These are phyloP conservation scores for Pseudomyrmex pallidus DNA, from an alignment of 1,140 invertebrate species.

Conservation along the genomic window DNA sequence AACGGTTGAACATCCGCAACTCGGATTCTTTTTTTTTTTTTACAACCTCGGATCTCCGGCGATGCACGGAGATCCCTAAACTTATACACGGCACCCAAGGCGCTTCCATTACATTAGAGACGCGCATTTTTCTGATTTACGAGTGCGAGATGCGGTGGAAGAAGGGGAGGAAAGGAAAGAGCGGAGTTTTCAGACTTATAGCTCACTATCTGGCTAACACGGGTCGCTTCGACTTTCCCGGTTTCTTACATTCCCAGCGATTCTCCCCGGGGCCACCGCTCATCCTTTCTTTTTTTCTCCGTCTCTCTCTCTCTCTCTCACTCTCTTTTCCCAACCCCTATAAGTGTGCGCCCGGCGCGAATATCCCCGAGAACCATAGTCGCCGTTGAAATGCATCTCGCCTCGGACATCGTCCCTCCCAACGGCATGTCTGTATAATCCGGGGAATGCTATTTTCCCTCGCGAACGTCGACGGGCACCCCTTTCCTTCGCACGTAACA, in stretches of 20 bases:
- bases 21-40: slow-evolving; percentile 41
- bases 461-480: slow-evolving; percentile 11
- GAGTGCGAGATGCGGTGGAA: slow-evolving; percentile 23
- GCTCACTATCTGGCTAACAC: slow-evolving; percentile 44
- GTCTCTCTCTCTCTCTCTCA: background rate
- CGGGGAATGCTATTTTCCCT: slow-evolving; percentile 67
- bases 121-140: slow-evolving; percentile 60
- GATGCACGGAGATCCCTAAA: slow-evolving; percentile 21
- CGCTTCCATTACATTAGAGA: slow-evolving; percentile 50
- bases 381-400: slow-evolving; percentile 34
- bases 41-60: slow-evolving; percentile 28
- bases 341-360: background rate
- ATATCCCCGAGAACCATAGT: slow-evolving; percentile 16
- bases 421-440: slow-evolving; percentile 54
- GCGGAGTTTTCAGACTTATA: slow-evolving; percentile 53
- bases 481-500: background rate
- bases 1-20: slow-evolving; percentile 23
- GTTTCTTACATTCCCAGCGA: slow-evolving; percentile 6
- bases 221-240: slow-evolving; percentile 28
- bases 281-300: slow-evolving; percentile 1
- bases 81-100: slow-evolving; percentile 32
- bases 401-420: slow-evolving; percentile 34
- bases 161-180: background rate
- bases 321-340: background rate
- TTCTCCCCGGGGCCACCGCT: slow-evolving; percentile 21